These are phyloP conservation scores for Gymnoscopelus microlampas DNA, from an alignment of 2,797 vertebrate genomes.

Conservation along the genomic window DNA sequence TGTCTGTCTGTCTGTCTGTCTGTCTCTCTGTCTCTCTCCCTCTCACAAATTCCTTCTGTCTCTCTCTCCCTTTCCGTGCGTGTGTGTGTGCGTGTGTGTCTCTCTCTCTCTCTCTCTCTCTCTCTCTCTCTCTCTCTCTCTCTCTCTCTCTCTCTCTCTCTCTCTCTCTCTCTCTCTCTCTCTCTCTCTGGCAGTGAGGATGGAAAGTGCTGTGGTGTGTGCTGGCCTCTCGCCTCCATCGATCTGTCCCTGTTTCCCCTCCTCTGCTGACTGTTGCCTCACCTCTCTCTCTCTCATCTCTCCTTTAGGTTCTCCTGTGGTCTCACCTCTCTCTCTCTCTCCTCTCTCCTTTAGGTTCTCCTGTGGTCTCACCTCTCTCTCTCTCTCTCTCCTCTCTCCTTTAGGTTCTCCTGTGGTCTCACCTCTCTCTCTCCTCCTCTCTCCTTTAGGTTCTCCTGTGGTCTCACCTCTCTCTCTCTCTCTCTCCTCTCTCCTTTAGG, in stretches of 20 bases:
- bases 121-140: conserved; percentile 3
- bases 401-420: background rate
- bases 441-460: background rate
- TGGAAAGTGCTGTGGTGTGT: too few species aligned
- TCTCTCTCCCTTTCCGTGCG: background rate
- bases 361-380: background rate
- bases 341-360: background rate
- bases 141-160: background rate
- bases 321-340: too few species aligned
- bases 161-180: conserved; percentile 24
- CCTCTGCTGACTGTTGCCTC: background rate
- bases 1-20: conserved; percentile 60
- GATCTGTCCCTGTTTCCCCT: conserved; percentile 1
- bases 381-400: conserved; percentile 2
- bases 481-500: conserved; percentile 1
- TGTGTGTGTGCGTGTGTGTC: background rate
- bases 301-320: background rate
- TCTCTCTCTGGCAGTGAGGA: conserved; percentile 1
- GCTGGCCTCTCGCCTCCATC: background rate
- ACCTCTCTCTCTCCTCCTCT: too few species aligned
- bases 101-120: conserved; percentile 24
- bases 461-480: too few species aligned
- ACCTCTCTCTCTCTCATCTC: conserved; percentile 6
- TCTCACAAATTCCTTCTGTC: conserved; percentile 5
- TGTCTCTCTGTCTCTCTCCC: conserved; percentile 5